Evolutionary conservation across 2,113 vertebrate genomes (phyloP).

Genomic region (Vulpes lagopus): DNA sequence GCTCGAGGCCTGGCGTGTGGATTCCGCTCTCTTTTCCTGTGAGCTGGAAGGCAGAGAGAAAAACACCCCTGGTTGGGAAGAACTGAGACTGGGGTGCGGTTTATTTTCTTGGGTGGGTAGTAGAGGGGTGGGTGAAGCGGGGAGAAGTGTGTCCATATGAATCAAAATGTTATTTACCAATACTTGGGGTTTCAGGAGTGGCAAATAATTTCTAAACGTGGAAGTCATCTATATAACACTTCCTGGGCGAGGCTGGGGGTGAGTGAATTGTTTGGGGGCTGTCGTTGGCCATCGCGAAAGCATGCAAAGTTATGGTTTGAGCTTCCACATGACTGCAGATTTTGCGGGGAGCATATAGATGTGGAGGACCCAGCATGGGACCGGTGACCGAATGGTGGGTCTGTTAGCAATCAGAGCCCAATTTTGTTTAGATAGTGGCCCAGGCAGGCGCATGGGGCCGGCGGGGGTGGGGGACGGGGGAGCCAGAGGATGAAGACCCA

Average conservation of each 20-base stretch:
- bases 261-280: not conserved
- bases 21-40: not conserved
- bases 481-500: not conserved
- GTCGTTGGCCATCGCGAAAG: not conserved
- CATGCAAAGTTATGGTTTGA: not conserved
- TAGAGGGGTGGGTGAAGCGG: not conserved
- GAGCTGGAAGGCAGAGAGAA: not conserved
- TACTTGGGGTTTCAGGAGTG: not conserved
- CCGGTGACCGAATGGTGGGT: fast-evolving
- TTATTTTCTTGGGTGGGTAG: not conserved
- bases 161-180: not conserved
- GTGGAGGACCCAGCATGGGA: not conserved
- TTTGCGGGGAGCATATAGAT: not conserved
- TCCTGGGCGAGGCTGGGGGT: not conserved
- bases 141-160: fast-evolving
- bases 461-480: not conserved
- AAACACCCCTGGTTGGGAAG: not conserved
- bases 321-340: not conserved
- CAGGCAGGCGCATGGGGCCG: not conserved
- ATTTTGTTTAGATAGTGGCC: not conserved
- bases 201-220: not conserved
- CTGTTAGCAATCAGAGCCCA: not conserved
- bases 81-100: not conserved
- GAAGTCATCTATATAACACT: not conserved
- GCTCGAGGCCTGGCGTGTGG: not conserved